Conservation (phyloP, 2,888 invertebrate genomes). For the Drosophila nr. perissopoda region DNA sequence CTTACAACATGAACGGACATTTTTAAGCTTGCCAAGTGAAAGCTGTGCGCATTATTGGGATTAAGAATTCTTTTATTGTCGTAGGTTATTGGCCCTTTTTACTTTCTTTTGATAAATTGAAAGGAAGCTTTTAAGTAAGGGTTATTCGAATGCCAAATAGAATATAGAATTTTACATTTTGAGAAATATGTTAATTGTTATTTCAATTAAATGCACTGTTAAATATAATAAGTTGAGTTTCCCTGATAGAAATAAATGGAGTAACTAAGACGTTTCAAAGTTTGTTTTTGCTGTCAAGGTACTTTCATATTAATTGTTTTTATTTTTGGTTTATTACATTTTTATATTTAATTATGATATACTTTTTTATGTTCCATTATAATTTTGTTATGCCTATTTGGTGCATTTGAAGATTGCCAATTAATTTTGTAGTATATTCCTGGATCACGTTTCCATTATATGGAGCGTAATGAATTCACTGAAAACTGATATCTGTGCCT, state of each 20-base stretch:
- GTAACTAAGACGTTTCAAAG: background rate
- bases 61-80: slow-evolving; percentile 9
- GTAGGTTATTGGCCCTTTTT: slow-evolving; percentile 9
- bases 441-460: background rate
- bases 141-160: background rate
- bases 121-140: background rate
- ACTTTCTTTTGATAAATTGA: background rate
- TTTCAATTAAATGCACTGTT: background rate
- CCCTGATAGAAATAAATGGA: background rate
- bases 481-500: slow-evolving; percentile 20
- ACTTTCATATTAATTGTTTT: background rate
- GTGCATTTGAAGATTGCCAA: slow-evolving; percentile 2
- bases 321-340: background rate
- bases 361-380: background rate
- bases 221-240: background rate
- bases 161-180: background rate
- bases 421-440: slow-evolving; percentile 12
- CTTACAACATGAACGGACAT: background rate
- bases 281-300: background rate
- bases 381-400: background rate
- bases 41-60: background rate
- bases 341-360: background rate
- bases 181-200: background rate
- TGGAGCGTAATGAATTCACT: background rate
- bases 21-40: background rate